Base-by-base conservation (phyloP, 2,888 invertebrate species). In the Phlogophora meticulosa region DNA sequence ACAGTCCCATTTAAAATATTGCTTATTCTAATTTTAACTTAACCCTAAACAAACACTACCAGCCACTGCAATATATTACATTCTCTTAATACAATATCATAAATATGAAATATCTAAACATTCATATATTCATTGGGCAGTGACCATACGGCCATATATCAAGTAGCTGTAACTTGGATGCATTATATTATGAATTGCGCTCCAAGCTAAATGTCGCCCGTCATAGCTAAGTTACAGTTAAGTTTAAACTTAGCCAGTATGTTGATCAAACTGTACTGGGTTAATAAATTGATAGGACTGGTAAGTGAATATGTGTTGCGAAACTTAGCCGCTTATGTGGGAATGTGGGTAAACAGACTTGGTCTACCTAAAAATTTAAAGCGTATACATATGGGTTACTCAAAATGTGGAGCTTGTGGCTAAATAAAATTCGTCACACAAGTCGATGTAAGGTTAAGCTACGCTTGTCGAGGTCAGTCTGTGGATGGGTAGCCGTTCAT, bases 101-200 rank as follows among this genome's bases (percentile, higher is more conserved):
- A 78, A 78, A 78, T 78, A 76, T 65, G 57, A 52, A 72, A 57
- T 70, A 55, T 40, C 55, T 48, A 68, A 79, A 76, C 76, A 79
- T 81, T 83, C 62, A 83, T 81, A 67, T 76, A 82, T 82, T 82
- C 82, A 83, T 72, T 72, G 74, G 53, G 10, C 38, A 40, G 42
- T 15, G 13, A 32, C 49, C 51, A 70, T 52, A 78, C 52, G 59
- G 13, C 52, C 13, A 71, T 81, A 81, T 69, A 70, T 81, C 71
- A 81, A 70, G 46, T 20, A 38, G 60, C 69, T 71, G 52, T 64
- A 48, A 72, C 49, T 43, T 80, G n/a, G 57, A 61, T 61, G 63
- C 62, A 78, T 74, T 74, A 59, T 62, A 24, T 72, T 66, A 73
- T 61, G 72, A 77, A 80, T 82, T 70, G 61, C 68, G 43, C 20